These are phyloP conservation scores for Lytechinus variegatus DNA, from an alignment of 35 echinoderm and acorn worm genomes.

Conservation along the genomic window DNA sequence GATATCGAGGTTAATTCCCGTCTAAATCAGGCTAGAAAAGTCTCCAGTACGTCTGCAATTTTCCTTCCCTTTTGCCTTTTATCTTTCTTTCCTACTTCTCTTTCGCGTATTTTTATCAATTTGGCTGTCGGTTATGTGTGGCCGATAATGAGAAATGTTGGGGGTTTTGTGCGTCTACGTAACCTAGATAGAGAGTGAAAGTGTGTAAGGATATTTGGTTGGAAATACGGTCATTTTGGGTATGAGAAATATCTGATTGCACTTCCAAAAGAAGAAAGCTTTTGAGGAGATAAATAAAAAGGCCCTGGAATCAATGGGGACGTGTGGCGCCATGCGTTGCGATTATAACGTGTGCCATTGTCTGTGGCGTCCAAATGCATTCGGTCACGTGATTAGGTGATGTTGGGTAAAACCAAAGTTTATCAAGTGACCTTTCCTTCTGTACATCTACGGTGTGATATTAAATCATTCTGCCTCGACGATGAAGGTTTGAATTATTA, in stretches of 20 bases:
- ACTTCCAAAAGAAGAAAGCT: not conserved
- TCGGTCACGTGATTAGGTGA: not conserved
- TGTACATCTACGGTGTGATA: not conserved
- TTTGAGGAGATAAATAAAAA: not conserved
- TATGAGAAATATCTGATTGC: not conserved
- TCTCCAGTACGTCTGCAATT: slow-evolving; percentile 34
- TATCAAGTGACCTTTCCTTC: not conserved
- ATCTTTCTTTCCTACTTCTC: not conserved
- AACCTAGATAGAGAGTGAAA: not conserved
- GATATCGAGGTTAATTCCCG: slow-evolving; percentile 49
- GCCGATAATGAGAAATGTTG: slow-evolving; percentile 28
- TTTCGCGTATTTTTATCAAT: not conserved
- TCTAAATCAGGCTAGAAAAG: slow-evolving; percentile 53
- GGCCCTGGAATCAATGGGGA: not conserved
- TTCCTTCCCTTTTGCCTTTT: not conserved
- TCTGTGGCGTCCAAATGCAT: not conserved
- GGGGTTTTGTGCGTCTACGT: not conserved
- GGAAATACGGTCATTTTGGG: not conserved
- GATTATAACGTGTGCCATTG: not conserved
- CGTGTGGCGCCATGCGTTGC: not conserved
- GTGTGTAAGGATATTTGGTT: not conserved
- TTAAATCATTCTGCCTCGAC: not conserved
- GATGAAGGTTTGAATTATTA: not conserved
- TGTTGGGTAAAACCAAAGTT: not conserved
- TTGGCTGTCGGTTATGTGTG: not conserved